Base-by-base conservation (phyloP, 2,888 invertebrate genomes). In the Entomobrya proxima region DNA sequence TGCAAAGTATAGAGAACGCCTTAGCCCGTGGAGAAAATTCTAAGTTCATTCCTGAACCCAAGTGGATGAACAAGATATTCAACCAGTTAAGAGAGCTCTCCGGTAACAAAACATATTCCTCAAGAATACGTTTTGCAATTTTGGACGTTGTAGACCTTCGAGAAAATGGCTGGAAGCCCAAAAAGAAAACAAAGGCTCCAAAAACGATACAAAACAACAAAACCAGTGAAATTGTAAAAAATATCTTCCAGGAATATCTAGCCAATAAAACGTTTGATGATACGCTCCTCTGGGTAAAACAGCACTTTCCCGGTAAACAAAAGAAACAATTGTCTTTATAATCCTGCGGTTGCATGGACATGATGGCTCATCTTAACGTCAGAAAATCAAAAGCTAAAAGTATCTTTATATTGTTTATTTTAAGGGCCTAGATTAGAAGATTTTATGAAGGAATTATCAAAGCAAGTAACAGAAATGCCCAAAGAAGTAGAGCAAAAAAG, bases 91-190 rank as follows among this genome's bases (percentile, higher is more conserved):
- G 89, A 94, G 94, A 0, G 95, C 97, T 89, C 94, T 95, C 50
- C 89, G 91, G 52, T 93, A 95, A 88, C 44, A 86, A 86, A 88
- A 90, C 92, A 85, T 91, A 92, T 1, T 92, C 93, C 7, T 93
- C 93, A 18, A 91, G 94, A 90, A 94, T 95, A 78, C 92, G 94
- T 58, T 96, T 96, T 78, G 90, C 90, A 24, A 86, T 90, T 69
- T 81, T 90, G 77, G 98, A 98, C 93, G 96, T 98, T 0, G 95
- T 98, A 86, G 98, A 98, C 91, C 93, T 98, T 86, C 94, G 96
- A 87, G 93, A 94, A 91, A 95, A 95, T 91, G 95, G 94, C 90
- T 98, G 98, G 98, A 93, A 96, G 78, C 95, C 96, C 2, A 94
- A 97, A 84, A 94, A 97, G 88, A 96, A 96, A 87, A 97, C 98